Evolutionary conservation across 2,888 invertebrate species (phyloP).

Genomic region (Gordius sp.): DNA sequence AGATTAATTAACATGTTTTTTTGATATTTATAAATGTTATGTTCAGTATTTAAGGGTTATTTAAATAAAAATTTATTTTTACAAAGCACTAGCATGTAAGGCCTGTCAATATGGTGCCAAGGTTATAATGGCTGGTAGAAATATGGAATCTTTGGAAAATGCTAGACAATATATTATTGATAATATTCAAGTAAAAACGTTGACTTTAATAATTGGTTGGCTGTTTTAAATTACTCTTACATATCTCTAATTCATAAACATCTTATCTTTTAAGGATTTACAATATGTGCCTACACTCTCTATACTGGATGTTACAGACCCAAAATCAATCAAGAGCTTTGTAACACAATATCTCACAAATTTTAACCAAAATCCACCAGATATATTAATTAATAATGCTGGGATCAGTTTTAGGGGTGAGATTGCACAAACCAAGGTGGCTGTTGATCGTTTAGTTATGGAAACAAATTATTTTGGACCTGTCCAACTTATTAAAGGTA

Average conservation of each 20-base stretch:
- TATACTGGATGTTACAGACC: constrained; percentile 46
- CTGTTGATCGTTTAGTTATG: constrained; percentile 65
- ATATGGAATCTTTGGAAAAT: constrained; percentile 3
- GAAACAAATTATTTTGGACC: constrained; percentile 75
- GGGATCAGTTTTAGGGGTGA: constrained; percentile 50
- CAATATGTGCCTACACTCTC: constrained; percentile 43
- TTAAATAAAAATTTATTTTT: background rate
- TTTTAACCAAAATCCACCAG: constrained; percentile 36
- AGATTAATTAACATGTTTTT: background rate
- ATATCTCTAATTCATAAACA: too few species aligned
- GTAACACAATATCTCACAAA: constrained; percentile 41
- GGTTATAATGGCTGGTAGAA: constrained; percentile 11
- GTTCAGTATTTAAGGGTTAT: background rate
- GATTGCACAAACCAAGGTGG: constrained; percentile 44
- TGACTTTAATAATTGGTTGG: too few species aligned
- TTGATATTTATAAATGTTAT: background rate
- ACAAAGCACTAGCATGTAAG: background rate
- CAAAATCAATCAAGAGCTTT: constrained; percentile 38
- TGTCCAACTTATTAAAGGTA: constrained; percentile 64
- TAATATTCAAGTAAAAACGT: background rate
- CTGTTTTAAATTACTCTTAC: too few species aligned
- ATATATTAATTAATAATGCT: constrained; percentile 70
- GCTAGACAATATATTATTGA: constrained; percentile 5
- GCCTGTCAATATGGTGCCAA: background rate
- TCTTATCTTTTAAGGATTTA: background rate